Evolutionary conservation across 2,888 invertebrate species (phyloP).

Genomic region (Taphrorychus bicolor): DNA sequence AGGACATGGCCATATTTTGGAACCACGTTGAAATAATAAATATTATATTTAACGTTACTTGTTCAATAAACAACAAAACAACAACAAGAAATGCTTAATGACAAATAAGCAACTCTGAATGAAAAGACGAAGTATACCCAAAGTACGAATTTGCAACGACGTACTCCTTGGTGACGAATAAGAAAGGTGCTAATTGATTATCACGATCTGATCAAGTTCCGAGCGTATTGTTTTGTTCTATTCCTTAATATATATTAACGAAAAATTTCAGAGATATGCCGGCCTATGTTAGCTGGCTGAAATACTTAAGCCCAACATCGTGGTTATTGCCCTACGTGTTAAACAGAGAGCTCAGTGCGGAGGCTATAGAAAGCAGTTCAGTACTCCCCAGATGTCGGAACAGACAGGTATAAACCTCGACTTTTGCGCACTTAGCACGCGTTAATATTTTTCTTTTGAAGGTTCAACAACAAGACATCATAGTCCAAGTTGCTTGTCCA

Average conservation of each 20-base stretch:
- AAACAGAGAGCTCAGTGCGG: conserved; percentile 70
- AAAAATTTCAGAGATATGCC: conserved; percentile 67
- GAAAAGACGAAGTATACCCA: too few species aligned
- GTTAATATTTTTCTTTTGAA: conserved; percentile 55
- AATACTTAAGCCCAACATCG: conserved; percentile 73
- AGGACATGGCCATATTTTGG: too few species aligned
- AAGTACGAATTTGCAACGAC: too few species aligned
- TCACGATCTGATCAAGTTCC: too few species aligned
- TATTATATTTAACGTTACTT: too few species aligned
- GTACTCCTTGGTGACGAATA: too few species aligned
- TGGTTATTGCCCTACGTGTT: conserved; percentile 76
- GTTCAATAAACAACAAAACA: too few species aligned
- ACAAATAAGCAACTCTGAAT: too few species aligned
- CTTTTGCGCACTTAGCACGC: too few species aligned
- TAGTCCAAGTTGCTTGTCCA: conserved; percentile 83
- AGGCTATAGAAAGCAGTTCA: conserved; percentile 67
- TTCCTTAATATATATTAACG: neutral
- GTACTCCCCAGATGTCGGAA: conserved; percentile 69
- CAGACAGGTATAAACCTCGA: conserved; percentile 67
- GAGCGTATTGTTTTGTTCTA: neutral
- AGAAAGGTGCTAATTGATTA: too few species aligned
- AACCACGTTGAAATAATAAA: too few species aligned
- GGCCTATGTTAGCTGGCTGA: conserved; percentile 70
- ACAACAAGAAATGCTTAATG: too few species aligned
- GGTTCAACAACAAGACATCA: conserved; percentile 86